Evolutionary conservation across 2,888 invertebrate genomes (phyloP), one percentile per base, ranked within the genome.

Genomic region (Rhagonycha lutea): DNA sequence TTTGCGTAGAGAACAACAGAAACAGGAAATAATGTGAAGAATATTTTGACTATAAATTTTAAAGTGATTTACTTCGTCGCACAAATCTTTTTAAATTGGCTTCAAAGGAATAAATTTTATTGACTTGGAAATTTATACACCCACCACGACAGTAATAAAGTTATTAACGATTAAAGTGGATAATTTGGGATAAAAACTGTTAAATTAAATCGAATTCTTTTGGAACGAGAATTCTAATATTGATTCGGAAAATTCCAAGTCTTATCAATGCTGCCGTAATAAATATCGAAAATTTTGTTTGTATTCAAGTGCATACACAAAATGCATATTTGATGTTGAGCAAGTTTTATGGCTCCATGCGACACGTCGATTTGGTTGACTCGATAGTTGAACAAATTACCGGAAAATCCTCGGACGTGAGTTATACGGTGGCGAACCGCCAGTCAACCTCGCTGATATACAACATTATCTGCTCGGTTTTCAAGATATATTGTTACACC

Each of bases 381-480:
- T 82, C 81, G 82, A 82, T 82, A 80, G 82, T 81, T 79, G 81
- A 81, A 82, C 82, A 83, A 83, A 83, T 82, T 82, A 80, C 83
- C 82, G 83, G 83, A 82, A 83, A 84, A 83, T 84, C 80, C 81
- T 79, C 78, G 81, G 78, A 79, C 81, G 81, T 82, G 82, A 83
- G 82, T 83, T 83, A 83, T 83, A 81, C 70, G 78, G 82, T 79
- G 82, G 82, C 73, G 80, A 79, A 81, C 82, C 83, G 68, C 75
- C 75, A 78, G 79, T 80, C 79, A 80, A 79, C 76, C 76, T 70
- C 74, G 62, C 74, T 77, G 77, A 77, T 77, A 77, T 77, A 74
- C 69, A 77, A 69, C 73, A 63, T 74, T 77, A 77, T 77, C 77
- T 72, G 62, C 23, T 67, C 65, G 14, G 65, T 62, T 70, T 67